phyloP scores from a whole-genome alignment of 2,797 vertebrate genomes.

The Danio aesculapii region DNA sequence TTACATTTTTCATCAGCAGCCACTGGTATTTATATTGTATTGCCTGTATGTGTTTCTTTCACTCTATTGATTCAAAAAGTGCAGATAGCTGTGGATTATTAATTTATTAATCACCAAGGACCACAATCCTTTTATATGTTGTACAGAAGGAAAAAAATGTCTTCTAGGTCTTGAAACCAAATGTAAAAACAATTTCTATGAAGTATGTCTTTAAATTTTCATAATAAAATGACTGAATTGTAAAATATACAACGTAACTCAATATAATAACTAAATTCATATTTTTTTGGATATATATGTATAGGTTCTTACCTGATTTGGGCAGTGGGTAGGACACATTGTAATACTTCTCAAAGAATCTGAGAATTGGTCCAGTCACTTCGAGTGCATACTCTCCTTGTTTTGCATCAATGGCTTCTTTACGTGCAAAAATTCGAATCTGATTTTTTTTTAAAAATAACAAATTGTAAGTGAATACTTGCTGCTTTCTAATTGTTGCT shows the following conservation, averaged over 20 bases:
- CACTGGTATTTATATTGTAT: too few relatives aligned
- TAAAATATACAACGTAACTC: not conserved
- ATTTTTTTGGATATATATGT: not conserved
- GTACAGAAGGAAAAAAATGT: too few relatives aligned
- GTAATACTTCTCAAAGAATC: slow-evolving; percentile 85
- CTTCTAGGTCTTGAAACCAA: too few relatives aligned
- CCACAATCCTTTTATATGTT: too few relatives aligned
- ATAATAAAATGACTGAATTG: not conserved
- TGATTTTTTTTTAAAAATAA: slow-evolving; percentile 65
- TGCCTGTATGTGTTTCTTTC: too few relatives aligned
- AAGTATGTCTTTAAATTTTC: too few relatives aligned
- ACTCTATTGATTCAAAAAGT: too few relatives aligned
- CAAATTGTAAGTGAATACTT: not conserved
- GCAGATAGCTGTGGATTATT: too few relatives aligned
- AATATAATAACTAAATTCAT: too few relatives aligned
- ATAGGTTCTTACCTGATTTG: slow-evolving; percentile 85
- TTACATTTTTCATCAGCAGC: too few relatives aligned
- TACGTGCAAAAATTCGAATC: slow-evolving; percentile 91
- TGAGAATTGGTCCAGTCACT: slow-evolving; percentile 84
- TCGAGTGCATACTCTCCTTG: slow-evolving; percentile 83
- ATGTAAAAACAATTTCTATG: too few relatives aligned
- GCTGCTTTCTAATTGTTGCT: not conserved
- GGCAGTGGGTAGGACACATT: slow-evolving; percentile 80
- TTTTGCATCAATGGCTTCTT: slow-evolving; percentile 69
- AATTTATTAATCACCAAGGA: too few relatives aligned